These are phyloP conservation scores for Myotis vivesi DNA, from an alignment of 2,797 vertebrate species.

Conservation along the genomic window DNA sequence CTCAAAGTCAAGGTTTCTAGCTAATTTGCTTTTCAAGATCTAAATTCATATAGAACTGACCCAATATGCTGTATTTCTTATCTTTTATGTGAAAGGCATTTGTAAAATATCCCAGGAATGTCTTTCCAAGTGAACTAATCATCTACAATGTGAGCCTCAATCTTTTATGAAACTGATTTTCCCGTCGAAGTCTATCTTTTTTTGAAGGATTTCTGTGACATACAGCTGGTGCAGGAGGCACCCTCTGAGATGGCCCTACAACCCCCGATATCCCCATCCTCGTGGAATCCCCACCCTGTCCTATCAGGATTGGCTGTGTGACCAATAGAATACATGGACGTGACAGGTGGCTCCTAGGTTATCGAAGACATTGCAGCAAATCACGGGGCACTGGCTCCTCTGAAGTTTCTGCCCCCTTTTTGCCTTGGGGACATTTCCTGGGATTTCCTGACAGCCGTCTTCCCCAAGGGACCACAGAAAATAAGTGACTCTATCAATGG, in stretches of 20 bases:
- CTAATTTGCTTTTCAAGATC: slow-evolving; percentile 10
- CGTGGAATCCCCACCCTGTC: background rate
- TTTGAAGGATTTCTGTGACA: background rate
- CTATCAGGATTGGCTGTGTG: fast-evolving
- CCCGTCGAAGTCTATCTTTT: background rate
- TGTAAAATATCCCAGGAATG: background rate
- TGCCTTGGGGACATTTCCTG: background rate
- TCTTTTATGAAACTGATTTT: background rate
- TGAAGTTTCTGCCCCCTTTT: background rate
- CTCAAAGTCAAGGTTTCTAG: background rate
- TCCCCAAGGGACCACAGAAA: background rate
- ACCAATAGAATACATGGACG: too few species aligned
- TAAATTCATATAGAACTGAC: background rate
- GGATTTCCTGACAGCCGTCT: background rate
- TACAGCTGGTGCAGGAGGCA: too few species aligned
- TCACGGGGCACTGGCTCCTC: background rate
- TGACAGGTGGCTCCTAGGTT: background rate
- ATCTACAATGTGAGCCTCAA: background rate
- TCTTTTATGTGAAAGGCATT: background rate
- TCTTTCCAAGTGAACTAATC: background rate
- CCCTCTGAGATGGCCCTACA: background rate
- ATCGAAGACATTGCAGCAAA: background rate
- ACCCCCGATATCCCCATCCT: fast-evolving
- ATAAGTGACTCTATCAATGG: background rate
- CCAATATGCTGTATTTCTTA: background rate